phyloP scores from a whole-genome alignment of 2,888 invertebrate species.

The Sinodicranocentrus sp. region DNA sequence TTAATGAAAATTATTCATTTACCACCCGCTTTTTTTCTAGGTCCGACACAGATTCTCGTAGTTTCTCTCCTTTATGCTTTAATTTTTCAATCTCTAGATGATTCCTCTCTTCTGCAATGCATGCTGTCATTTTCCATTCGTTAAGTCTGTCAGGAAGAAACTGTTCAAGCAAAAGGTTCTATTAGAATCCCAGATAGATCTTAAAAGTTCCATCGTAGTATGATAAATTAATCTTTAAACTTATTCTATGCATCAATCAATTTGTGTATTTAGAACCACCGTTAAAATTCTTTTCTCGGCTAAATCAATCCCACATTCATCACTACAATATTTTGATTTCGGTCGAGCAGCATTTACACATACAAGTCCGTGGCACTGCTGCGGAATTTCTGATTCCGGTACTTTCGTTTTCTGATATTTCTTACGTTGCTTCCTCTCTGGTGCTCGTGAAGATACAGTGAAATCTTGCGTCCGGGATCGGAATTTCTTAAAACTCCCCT shows the following conservation, averaged over 20 bases:
- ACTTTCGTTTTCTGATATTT: not conserved
- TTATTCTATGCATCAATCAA: not conserved
- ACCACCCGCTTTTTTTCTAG: slow-evolving; percentile 86
- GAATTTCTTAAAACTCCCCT: not conserved
- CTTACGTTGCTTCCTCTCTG: not conserved
- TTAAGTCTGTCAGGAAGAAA: slow-evolving; percentile 92
- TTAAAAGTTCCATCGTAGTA: too few relatives aligned
- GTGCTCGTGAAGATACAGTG: slow-evolving; percentile 4
- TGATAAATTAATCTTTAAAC: too few relatives aligned
- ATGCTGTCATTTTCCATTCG: slow-evolving; percentile 93
- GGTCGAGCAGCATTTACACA: slow-evolving; percentile 89
- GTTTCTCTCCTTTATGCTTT: slow-evolving; percentile 78
- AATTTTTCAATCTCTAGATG: slow-evolving; percentile 79
- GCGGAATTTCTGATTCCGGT: not conserved
- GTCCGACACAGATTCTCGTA: slow-evolving; percentile 87
- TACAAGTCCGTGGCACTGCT: slow-evolving; percentile 94
- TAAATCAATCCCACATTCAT: slow-evolving; percentile 92
- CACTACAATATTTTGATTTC: slow-evolving; percentile 95
- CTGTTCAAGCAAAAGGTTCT: slow-evolving; percentile 78
- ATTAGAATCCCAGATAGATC: not conserved
- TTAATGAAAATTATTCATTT: slow-evolving; percentile 17
- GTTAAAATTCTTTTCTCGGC: slow-evolving; percentile 91
- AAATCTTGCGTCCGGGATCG: slow-evolving; percentile 1
- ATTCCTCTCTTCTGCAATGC: slow-evolving; percentile 91
- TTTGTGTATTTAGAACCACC: slow-evolving; percentile 77